phyloP scores from a whole-genome alignment of 2,888 invertebrate genomes.

The Oxytorus armatus region DNA sequence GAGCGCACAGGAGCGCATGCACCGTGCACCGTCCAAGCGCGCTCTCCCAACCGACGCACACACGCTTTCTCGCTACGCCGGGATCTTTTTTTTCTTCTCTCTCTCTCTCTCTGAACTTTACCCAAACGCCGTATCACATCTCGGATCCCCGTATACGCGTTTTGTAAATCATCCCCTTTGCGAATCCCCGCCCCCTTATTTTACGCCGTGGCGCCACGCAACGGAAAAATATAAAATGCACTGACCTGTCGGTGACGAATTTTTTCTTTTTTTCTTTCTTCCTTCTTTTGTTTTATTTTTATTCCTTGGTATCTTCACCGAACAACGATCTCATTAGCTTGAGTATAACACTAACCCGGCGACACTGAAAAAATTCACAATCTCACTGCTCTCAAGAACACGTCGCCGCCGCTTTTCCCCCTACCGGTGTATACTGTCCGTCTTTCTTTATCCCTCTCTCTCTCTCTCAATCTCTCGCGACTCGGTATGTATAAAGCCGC shows the following conservation, averaged over 20 bases:
- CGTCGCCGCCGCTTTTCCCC: slow-evolving; percentile 66
- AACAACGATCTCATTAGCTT: slow-evolving; percentile 51
- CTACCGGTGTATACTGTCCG: slow-evolving; percentile 48
- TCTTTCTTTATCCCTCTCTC: slow-evolving; percentile 27
- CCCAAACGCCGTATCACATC: slow-evolving; percentile 16
- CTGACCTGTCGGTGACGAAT: slow-evolving; percentile 71
- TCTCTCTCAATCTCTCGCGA: slow-evolving; percentile 42
- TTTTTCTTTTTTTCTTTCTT: slow-evolving; percentile 37
- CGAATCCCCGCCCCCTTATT: neutral
- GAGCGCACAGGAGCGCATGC: slow-evolving; percentile 71
- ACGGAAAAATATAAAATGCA: slow-evolving; percentile 11
- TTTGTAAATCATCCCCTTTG: slow-evolving; percentile 19
- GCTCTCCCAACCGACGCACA: slow-evolving; percentile 59
- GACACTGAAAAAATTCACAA: slow-evolving; percentile 69
- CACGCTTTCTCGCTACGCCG: slow-evolving; percentile 42
- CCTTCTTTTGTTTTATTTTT: slow-evolving; percentile 14
- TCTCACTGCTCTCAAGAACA: slow-evolving; percentile 63
- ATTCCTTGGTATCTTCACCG: slow-evolving; percentile 52
- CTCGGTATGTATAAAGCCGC: slow-evolving; percentile 27
- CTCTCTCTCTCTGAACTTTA: slow-evolving; percentile 8
- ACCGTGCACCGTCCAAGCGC: slow-evolving; percentile 59
- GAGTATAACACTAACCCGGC: slow-evolving; percentile 62
- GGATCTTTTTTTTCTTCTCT: slow-evolving; percentile 9
- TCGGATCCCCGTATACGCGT: slow-evolving; percentile 18
- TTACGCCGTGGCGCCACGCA: slow-evolving; percentile 11